Evolutionary conservation across 2,113 vertebrate genomes (phyloP), one percentile per base, ranked within the genome.

Genomic region (Pangasianodon gigas): DNA sequence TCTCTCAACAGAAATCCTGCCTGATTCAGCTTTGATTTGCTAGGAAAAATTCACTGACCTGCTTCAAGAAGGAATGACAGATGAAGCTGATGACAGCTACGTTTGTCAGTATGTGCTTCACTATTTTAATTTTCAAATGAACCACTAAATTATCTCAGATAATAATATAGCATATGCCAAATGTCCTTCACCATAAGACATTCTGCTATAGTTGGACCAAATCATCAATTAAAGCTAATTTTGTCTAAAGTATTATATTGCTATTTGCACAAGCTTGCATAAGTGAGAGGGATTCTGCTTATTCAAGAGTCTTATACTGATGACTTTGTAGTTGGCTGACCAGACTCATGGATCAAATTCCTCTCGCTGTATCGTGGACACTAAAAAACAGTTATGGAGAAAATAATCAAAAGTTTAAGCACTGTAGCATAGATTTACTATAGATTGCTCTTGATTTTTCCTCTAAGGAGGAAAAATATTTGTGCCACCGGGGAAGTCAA

Each of bases 391-490:
- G 71, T 41, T 29, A 41, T 58, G 48, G 32, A 89, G 84, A 54
- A 44, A 74, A 85, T 74, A 86, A 86, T 89, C 88, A 86, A 67
- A 89, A 13, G 19, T 41, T 21, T 46, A 74, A 51, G 56, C 37
- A 71, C 48, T 48, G 52, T n/a, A 32, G 19, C 44, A 80, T 65
- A 52, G 69, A 85, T 86, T 86, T 86, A 18, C 84, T 32, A 67
- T 52, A 37, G 41, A 85, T 24, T 4, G 10, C 83, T 74, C 29
- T 24, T 37, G 11, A 52, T 26, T 79, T 44, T 29, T 7, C 41
- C 74, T 77, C 21, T 24, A 24, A 44, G 32, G 4, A 29, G 54
- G 77, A 80, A 65, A 51, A 52, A 46, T 46, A 26, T 19, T 4
- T 52, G 24, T 41, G 0, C 41, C 24, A 9, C 18, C 32, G 18